These are phyloP conservation scores for Drosophila parabipectinata DNA, from an alignment of 1,140 invertebrate species.

Conservation along the genomic window DNA sequence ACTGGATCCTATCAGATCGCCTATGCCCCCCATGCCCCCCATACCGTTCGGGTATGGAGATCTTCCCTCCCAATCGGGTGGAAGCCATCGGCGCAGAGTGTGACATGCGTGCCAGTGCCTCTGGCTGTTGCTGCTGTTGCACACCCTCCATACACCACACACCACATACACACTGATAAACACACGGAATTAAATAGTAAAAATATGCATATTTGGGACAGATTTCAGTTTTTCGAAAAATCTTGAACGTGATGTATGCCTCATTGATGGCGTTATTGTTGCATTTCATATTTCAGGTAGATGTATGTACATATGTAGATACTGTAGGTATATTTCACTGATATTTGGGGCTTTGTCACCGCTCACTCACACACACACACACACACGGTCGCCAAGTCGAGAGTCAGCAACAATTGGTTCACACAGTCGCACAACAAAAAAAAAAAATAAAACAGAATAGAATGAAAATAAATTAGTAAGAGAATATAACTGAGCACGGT, in stretches of 20 bases:
- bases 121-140: no score
- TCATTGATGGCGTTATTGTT: slow-evolving; percentile 37
- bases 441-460: slow-evolving; percentile 21
- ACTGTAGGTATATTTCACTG: slow-evolving; percentile 31
- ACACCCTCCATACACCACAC: no score
- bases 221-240: background rate
- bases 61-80: background rate
- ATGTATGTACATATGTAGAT: no score
- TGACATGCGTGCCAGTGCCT: background rate
- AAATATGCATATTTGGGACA: background rate
- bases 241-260: slow-evolving; percentile 10
- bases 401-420: slow-evolving; percentile 51
- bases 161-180: background rate
- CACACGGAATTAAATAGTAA: background rate
- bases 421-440: slow-evolving; percentile 38
- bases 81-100: background rate
- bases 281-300: slow-evolving; percentile 35
- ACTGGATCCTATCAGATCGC: slow-evolving; percentile 15
- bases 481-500: slow-evolving; percentile 15
- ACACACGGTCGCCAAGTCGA: slow-evolving; percentile 3
- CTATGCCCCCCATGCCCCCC: no score
- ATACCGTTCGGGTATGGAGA: background rate
- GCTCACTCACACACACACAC: slow-evolving; percentile 36
- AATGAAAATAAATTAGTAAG: slow-evolving; percentile 6
- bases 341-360: slow-evolving; percentile 41